Percentiles rank a stretch among this genome's conserved stretches.
Conservation (phyloP, 2,888 invertebrate genomes). For the Stenodera caucasica region DNA sequence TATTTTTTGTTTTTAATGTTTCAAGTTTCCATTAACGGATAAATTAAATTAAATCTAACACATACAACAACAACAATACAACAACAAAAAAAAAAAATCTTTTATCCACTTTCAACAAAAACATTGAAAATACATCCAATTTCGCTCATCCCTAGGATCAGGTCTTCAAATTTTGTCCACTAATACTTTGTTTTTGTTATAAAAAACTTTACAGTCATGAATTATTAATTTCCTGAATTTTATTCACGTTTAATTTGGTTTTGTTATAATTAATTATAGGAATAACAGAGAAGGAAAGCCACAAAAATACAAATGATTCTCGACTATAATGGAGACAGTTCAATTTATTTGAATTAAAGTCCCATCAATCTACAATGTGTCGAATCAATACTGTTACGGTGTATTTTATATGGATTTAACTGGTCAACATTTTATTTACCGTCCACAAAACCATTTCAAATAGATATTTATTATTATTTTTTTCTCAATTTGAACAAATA, state of each 20-base stretch:
- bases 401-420: constrained; percentile 7
- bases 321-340: constrained; percentile 3
- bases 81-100: neutral
- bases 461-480: neutral
- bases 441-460: neutral
- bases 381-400: constrained; percentile 3
- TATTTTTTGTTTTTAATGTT: neutral
- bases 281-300: neutral
- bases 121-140: constrained; percentile 2
- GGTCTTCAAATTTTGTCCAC: neutral
- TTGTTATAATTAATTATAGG: neutral
- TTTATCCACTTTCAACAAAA: neutral
- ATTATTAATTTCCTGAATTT: too few relatives aligned
- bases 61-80: neutral
- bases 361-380: constrained; percentile 6
- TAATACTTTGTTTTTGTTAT: too few relatives aligned
- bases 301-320: constrained; percentile 2
- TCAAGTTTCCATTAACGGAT: constrained; percentile 4
- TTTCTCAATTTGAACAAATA: neutral
- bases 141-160: neutral
- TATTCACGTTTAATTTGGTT: neutral
- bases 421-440: constrained; percentile 5
- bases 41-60: constrained; percentile 6
- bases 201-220: neutral
- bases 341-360: constrained; percentile 6